A percentile compares a stretch with the other conserved stretches of the same genome.
phyloP scores from a whole-genome alignment of 1,140 invertebrate genomes.

The Elysia chlorotica region DNA sequence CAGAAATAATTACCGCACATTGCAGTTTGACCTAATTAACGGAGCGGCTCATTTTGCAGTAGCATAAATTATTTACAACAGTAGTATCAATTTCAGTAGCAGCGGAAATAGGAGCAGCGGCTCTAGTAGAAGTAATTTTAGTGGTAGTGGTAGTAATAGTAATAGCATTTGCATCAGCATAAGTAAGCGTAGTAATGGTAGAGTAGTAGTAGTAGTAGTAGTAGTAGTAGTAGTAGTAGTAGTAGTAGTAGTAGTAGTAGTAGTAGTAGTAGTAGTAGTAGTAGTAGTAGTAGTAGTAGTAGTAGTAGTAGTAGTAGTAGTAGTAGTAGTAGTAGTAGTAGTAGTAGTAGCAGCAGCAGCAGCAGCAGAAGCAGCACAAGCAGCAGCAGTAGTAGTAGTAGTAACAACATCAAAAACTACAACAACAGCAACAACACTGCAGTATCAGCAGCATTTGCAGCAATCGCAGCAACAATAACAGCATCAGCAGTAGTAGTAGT shows the following conservation, averaged over 20 bases:
- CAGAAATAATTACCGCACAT: too few species aligned
- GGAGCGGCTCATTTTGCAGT: too few species aligned
- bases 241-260: constrained; percentile 8
- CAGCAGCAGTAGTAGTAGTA: constrained; percentile 1
- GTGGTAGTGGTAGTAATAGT: constrained; percentile 7
- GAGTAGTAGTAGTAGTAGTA: constrained; percentile 6
- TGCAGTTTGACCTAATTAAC: too few species aligned
- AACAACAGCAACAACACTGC: neutral
- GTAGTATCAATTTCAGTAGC: neutral
- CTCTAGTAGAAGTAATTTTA: neutral
- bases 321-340: constrained; percentile 12
- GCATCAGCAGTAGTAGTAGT: neutral
- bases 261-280: constrained; percentile 8
- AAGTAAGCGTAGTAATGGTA: neutral
- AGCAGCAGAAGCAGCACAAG: neutral
- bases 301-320: constrained; percentile 6
- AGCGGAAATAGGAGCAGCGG: neutral
- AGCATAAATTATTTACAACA: neutral
- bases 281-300: constrained; percentile 8
- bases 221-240: constrained; percentile 10
- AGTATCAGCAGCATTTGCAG: neutral
- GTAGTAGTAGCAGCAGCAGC: constrained; percentile 3
- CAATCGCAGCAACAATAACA: neutral
- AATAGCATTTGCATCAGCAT: neutral
- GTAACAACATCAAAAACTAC: neutral